Conservation (phyloP, 2,113 vertebrate genomes). For the Dasyurus viverrinus region DNA sequence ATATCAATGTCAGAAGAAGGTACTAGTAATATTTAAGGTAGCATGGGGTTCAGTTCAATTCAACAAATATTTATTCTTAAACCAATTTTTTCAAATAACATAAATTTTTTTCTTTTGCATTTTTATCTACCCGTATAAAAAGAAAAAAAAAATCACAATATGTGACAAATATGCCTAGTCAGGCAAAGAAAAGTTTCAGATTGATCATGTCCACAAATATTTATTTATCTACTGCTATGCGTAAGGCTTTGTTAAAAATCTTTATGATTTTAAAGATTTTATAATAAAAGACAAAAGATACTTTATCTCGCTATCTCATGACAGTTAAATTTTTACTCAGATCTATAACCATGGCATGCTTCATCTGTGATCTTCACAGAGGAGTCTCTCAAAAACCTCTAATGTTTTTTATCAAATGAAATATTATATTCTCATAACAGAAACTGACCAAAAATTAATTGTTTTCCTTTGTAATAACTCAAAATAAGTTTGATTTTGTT, state of each 20-base stretch:
- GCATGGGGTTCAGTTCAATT: background rate
- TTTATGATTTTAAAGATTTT: background rate
- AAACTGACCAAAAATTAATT: background rate
- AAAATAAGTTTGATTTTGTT: background rate
- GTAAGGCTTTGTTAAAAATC: background rate
- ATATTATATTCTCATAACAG: background rate
- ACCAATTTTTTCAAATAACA: background rate
- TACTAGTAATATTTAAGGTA: accelerated
- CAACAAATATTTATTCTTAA: background rate
- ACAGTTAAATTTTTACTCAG: background rate
- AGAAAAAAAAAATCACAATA: background rate
- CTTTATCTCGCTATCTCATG: accelerated
- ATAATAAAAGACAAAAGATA: background rate
- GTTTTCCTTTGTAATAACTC: background rate
- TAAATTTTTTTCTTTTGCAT: background rate
- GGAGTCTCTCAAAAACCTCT: background rate
- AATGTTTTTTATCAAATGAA: background rate
- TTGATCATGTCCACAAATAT: background rate
- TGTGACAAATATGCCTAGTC: background rate
- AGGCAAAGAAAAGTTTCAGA: background rate
- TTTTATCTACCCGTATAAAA: background rate
- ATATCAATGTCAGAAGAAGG: background rate
- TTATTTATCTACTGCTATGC: background rate
- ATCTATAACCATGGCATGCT: accelerated
- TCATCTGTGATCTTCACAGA: background rate